These are phyloP conservation scores for Ethmia dodecea DNA, from an alignment of 2,888 invertebrate genomes.

Conservation along the genomic window DNA sequence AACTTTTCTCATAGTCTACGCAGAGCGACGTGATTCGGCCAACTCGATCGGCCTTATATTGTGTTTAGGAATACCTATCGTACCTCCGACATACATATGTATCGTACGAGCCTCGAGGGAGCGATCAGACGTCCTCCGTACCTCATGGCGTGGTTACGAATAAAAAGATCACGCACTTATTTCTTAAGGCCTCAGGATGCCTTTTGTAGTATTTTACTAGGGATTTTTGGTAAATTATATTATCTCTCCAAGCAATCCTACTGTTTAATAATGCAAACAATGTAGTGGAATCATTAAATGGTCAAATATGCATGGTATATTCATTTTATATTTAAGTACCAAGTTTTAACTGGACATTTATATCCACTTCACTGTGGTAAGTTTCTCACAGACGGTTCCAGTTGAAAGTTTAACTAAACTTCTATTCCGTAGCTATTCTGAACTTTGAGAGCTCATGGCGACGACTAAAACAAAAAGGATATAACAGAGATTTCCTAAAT, in stretches of 20 bases:
- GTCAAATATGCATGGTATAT: too few species aligned
- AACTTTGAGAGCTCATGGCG: slow-evolving; percentile 5
- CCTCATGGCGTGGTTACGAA: slow-evolving; percentile 6
- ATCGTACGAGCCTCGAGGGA: slow-evolving; percentile 6
- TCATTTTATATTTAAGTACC: neutral
- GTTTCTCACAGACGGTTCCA: slow-evolving; percentile 1
- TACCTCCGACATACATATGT: slow-evolving; percentile 19
- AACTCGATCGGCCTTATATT: slow-evolving; percentile 27
- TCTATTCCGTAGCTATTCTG: slow-evolving; percentile 4
- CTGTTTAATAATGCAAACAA: too few species aligned
- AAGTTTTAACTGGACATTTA: neutral
- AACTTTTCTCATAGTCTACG: slow-evolving; percentile 64
- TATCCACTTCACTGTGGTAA: neutral
- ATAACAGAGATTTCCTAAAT: slow-evolving; percentile 13
- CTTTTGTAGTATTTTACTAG: too few species aligned
- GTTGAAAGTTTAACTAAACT: slow-evolving; percentile 2
- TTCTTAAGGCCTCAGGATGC: too few species aligned
- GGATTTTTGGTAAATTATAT: too few species aligned
- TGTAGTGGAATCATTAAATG: too few species aligned
- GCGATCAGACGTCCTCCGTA: slow-evolving; percentile 9
- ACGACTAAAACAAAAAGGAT: slow-evolving; percentile 7
- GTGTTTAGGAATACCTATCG: slow-evolving; percentile 19
- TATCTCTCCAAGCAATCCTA: too few species aligned
- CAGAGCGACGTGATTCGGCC: slow-evolving; percentile 42
- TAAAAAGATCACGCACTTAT: neutral